These are phyloP conservation scores for Neodiprion lecontei DNA, from an alignment of 1,140 invertebrate species.

Conservation along the genomic window DNA sequence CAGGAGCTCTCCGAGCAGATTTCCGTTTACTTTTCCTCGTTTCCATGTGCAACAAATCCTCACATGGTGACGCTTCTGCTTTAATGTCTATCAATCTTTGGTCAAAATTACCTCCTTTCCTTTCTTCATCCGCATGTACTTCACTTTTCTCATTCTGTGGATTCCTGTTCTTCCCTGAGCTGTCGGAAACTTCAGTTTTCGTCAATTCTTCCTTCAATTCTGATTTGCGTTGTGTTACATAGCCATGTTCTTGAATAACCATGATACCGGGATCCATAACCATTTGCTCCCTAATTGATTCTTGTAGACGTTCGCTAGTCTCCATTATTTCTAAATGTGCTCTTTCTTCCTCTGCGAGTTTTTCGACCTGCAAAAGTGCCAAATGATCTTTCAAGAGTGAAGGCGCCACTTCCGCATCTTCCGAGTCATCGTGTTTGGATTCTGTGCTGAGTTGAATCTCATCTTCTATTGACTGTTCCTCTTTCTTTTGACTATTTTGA, in stretches of 20 bases:
- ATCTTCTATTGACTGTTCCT: slow-evolving; percentile 32
- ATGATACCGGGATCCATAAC: not conserved
- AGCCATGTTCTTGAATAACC: not conserved
- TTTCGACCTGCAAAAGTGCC: slow-evolving; percentile 47
- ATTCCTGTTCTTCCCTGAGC: not conserved
- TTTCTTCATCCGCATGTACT: not conserved
- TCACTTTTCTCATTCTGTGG: not conserved
- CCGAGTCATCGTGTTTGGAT: slow-evolving; percentile 35
- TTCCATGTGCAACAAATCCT: slow-evolving; percentile 27
- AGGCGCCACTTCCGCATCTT: slow-evolving; percentile 27
- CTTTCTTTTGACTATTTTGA: not conserved
- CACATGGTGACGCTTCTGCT: not conserved
- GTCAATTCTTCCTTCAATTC: not conserved
- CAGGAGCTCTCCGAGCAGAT: slow-evolving; percentile 14
- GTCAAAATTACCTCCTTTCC: not conserved
- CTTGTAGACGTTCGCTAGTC: slow-evolving; percentile 9
- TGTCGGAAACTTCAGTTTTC: no score
- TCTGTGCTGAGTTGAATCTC: slow-evolving; percentile 34
- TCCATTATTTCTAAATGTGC: slow-evolving; percentile 25
- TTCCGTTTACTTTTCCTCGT: slow-evolving; percentile 44
- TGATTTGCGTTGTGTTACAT: not conserved
- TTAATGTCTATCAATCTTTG: not conserved
- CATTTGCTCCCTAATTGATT: not conserved
- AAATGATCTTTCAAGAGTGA: slow-evolving; percentile 51
- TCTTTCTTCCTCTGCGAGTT: slow-evolving; percentile 38